phyloP scores from a whole-genome alignment of 2,113 vertebrate species.

The Eolophus roseicapilla region DNA sequence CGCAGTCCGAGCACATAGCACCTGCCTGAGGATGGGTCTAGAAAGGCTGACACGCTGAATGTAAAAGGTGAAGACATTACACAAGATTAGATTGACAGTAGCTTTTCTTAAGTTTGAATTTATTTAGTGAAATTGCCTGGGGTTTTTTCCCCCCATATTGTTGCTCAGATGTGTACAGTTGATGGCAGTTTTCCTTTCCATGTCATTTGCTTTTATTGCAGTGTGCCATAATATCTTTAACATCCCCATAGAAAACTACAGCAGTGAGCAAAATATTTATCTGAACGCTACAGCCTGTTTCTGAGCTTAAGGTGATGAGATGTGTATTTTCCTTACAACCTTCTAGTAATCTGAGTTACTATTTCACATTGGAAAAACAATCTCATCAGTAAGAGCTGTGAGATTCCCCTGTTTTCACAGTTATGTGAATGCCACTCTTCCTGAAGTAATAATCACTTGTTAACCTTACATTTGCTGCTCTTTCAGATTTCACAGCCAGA shows the following conservation, averaged over 20 bases:
- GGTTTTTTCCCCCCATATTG: rapidly evolving
- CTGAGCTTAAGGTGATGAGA: not conserved
- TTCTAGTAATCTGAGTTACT: not conserved
- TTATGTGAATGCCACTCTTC: slow-evolving; percentile 31
- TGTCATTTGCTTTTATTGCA: not conserved
- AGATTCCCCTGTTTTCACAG: slow-evolving; percentile 37
- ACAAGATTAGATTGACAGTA: not conserved
- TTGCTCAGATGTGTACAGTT: not conserved
- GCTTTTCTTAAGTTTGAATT: not conserved
- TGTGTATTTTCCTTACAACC: not conserved
- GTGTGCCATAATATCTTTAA: not conserved
- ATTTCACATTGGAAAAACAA: not conserved
- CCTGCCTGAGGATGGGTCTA: not conserved
- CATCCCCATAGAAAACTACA: not conserved
- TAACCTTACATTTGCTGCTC: slow-evolving; percentile 63
- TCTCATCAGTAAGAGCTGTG: slow-evolving; percentile 29
- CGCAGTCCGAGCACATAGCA: not conserved
- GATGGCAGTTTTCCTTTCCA: not conserved
- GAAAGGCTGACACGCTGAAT: not conserved
- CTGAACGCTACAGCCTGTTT: not conserved
- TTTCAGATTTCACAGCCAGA: slow-evolving; percentile 33
- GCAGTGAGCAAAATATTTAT: not conserved
- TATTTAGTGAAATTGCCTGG: not conserved
- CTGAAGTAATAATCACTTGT: slow-evolving; percentile 36
- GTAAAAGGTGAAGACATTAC: not conserved